phyloP scores from a whole-genome alignment of 2,113 vertebrate genomes.

The Equus quagga region DNA sequence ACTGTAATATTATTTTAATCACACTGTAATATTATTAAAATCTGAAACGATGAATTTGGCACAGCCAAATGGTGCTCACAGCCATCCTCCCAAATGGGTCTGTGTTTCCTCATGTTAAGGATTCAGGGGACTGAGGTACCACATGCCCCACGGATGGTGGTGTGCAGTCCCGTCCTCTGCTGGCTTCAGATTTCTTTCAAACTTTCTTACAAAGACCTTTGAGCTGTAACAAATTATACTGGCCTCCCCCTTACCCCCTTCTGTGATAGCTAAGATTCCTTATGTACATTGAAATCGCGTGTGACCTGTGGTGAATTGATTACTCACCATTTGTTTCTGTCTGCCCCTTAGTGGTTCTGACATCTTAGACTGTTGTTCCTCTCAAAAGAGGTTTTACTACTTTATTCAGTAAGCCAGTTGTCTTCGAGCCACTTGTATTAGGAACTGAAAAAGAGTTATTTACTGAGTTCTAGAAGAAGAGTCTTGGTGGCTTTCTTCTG shows the following conservation, averaged over 20 bases:
- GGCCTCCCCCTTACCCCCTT: background rate
- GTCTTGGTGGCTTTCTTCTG: background rate
- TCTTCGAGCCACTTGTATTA: background rate
- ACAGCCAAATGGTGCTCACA: background rate
- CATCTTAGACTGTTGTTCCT: background rate
- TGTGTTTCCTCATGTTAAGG: background rate
- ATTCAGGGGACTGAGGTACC: background rate
- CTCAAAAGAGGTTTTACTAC: background rate
- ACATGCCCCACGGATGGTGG: background rate
- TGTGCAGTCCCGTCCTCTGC: accelerated
- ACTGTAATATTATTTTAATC: background rate
- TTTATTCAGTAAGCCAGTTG: background rate
- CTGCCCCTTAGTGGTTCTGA: background rate
- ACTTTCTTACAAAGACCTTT: background rate
- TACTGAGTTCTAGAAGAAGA: background rate
- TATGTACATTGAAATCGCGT: background rate
- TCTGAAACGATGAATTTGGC: background rate
- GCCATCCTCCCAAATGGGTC: background rate
- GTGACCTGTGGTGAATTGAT: background rate
- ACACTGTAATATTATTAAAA: background rate
- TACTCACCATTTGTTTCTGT: background rate
- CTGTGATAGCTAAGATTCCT: background rate
- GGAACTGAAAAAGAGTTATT: background rate
- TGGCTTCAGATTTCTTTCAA: background rate
- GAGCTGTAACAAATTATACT: background rate